phyloP scores from a whole-genome alignment of 2,888 invertebrate species.

The Drosophila anomalata region DNA sequence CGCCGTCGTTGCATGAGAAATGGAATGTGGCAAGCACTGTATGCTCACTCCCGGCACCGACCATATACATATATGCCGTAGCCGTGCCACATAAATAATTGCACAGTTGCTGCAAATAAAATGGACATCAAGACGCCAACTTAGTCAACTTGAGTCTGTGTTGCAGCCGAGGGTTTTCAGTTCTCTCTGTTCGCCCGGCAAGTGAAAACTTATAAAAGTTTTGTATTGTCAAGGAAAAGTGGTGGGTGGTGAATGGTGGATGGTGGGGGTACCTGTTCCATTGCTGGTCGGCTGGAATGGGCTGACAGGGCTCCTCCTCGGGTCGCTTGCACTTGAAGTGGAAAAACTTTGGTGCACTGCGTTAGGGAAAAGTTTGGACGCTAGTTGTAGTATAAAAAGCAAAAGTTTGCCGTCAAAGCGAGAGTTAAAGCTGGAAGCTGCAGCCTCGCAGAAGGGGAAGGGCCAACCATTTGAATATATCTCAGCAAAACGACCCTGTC shows the following conservation, averaged over 20 bases:
- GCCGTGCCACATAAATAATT: conserved; percentile 62
- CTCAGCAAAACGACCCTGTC: conserved; percentile 28
- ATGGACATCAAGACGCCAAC: conserved; percentile 72
- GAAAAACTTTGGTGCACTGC: conserved; percentile 70
- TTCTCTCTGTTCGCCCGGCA: conserved; percentile 44
- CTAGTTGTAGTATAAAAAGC: conserved; percentile 70
- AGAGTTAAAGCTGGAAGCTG: conserved; percentile 59
- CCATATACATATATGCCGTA: conserved; percentile 22
- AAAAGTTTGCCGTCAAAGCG: conserved; percentile 75
- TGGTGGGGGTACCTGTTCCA: not conserved
- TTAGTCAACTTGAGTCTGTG: conserved; percentile 57
- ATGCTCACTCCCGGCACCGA: conserved; percentile 1
- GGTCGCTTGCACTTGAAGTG: conserved; percentile 71
- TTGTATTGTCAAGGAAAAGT: conserved; percentile 50
- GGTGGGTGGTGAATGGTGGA: conserved; percentile 26
- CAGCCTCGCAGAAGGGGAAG: conserved; percentile 3
- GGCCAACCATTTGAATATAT: conserved; percentile 28
- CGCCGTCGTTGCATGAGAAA: conserved; percentile 30
- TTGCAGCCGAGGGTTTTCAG: not conserved
- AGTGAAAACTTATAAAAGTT: conserved; percentile 68
- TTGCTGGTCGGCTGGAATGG: not conserved
- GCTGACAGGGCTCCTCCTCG: not conserved
- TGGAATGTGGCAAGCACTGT: conserved; percentile 32
- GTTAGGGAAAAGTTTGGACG: conserved; percentile 60
- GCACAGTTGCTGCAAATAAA: conserved; percentile 72